These are phyloP conservation scores for Polyploca ridens DNA, from an alignment of 2,888 invertebrate species.

Conservation along the genomic window DNA sequence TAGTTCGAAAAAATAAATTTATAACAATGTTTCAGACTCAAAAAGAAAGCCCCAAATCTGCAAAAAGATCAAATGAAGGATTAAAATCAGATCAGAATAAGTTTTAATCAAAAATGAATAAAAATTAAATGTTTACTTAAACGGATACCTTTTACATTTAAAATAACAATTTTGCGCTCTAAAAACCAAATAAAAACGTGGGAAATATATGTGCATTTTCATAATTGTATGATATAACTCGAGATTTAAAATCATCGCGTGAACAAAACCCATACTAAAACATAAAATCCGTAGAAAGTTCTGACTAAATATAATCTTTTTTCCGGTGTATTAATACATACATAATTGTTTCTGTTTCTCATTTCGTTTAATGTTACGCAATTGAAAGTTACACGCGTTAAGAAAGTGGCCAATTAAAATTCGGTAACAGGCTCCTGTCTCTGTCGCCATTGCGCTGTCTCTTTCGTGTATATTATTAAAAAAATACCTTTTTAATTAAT, in stretches of 20 bases:
- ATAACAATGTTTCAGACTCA: not conserved
- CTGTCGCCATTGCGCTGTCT: constrained; percentile 26
- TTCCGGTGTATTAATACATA: constrained; percentile 75
- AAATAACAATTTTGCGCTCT: not conserved
- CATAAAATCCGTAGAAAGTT: constrained; percentile 69
- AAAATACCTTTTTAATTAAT: constrained; percentile 31
- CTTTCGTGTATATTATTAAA: constrained; percentile 39
- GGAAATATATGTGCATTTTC: not conserved
- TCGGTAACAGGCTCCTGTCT: constrained; percentile 49
- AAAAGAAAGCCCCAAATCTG: not conserved
- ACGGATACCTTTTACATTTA: not conserved
- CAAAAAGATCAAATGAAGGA: not conserved
- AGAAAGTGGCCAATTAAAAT: constrained; percentile 80
- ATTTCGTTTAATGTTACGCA: constrained; percentile 65
- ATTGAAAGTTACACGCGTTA: constrained; percentile 57
- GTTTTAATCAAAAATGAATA: constrained; percentile 1
- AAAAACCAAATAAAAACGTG: constrained; percentile 4
- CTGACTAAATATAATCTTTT: constrained; percentile 51
- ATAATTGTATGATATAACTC: not conserved
- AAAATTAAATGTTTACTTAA: constrained; percentile 1
- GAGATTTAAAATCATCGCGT: constrained; percentile 52
- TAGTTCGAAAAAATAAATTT: too few species aligned
- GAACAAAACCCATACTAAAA: constrained; percentile 61
- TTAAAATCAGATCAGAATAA: not conserved
- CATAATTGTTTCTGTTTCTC: constrained; percentile 80